Conservation (phyloP, 2,113 vertebrate species). For the Callipepla californica region DNA sequence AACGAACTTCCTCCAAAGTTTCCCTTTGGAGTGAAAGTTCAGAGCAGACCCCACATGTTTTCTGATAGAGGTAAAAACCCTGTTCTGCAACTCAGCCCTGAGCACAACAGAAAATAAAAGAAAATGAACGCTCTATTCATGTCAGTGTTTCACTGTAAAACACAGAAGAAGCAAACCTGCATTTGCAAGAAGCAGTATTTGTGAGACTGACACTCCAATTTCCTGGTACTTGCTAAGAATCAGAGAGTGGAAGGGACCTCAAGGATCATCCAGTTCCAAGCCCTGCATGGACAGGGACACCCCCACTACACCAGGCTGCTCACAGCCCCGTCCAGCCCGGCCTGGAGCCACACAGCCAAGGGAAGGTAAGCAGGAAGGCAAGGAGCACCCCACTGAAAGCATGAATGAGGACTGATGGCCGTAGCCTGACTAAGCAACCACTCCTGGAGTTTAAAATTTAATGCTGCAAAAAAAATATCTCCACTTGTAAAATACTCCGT, state of each 20-base stretch:
- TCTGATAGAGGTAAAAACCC: neutral
- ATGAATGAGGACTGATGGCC: neutral
- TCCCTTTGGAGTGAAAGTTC: neutral
- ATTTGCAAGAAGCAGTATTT: neutral
- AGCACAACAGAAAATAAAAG: neutral
- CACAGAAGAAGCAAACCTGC: rapidly evolving
- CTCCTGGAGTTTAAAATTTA: neutral
- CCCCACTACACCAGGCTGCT: no score
- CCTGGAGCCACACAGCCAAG: neutral
- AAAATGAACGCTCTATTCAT: neutral
- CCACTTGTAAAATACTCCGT: neutral
- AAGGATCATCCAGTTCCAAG: no score
- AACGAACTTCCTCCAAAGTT: neutral
- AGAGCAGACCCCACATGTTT: neutral
- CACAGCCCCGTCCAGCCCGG: no score
- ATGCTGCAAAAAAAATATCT: neutral
- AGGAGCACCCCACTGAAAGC: neutral
- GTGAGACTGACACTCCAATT: neutral
- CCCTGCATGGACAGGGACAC: no score
- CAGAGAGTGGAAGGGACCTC: neutral
- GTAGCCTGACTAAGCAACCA: neutral
- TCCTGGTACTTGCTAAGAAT: neutral
- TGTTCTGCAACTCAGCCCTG: neutral
- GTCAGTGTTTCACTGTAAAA: neutral
- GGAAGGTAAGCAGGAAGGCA: neutral